Evolutionary conservation across 2,888 invertebrate genomes (phyloP).

Genomic region (Biston stratarius): DNA sequence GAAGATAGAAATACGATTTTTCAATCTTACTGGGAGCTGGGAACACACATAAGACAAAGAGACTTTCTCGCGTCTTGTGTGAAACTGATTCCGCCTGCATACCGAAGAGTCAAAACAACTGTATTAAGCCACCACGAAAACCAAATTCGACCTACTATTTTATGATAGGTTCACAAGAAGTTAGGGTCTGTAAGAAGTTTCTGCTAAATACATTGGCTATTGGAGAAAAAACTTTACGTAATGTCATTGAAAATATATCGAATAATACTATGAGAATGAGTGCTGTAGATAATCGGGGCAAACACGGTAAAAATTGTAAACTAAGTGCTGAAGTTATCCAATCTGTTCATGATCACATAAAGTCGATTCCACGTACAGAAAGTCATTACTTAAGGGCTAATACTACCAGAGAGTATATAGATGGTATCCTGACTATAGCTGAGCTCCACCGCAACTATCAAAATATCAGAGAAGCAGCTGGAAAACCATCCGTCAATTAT

Average conservation of each 20-base stretch:
- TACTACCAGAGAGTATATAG: constrained; percentile 45
- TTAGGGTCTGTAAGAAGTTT: constrained; percentile 44
- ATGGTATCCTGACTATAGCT: constrained; percentile 47
- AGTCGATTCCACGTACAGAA: constrained; percentile 46
- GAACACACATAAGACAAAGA: constrained; percentile 40
- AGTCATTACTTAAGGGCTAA: constrained; percentile 47
- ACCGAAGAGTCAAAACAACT: constrained; percentile 38
- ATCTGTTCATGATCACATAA: constrained; percentile 44
- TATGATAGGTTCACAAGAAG: constrained; percentile 37
- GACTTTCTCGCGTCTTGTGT: constrained; percentile 44
- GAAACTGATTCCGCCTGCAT: constrained; percentile 35
- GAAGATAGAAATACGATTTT: constrained; percentile 40
- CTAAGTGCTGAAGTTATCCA: constrained; percentile 40
- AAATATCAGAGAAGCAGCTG: constrained; percentile 24
- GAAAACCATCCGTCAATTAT: constrained; percentile 40
- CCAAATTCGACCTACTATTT: constrained; percentile 44
- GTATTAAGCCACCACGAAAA: constrained; percentile 37
- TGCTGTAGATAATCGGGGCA: constrained; percentile 44
- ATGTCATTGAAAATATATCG: constrained; percentile 40
- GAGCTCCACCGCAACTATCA: constrained; percentile 45
- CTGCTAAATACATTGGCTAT: constrained; percentile 44
- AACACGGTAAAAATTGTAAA: constrained; percentile 40
- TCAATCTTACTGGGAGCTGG: constrained; percentile 42
- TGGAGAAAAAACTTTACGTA: constrained; percentile 43
- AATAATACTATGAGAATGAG: constrained; percentile 30